Base-by-base conservation (phyloP, 2,113 vertebrate species). In the Xiphophorus couchianus region DNA sequence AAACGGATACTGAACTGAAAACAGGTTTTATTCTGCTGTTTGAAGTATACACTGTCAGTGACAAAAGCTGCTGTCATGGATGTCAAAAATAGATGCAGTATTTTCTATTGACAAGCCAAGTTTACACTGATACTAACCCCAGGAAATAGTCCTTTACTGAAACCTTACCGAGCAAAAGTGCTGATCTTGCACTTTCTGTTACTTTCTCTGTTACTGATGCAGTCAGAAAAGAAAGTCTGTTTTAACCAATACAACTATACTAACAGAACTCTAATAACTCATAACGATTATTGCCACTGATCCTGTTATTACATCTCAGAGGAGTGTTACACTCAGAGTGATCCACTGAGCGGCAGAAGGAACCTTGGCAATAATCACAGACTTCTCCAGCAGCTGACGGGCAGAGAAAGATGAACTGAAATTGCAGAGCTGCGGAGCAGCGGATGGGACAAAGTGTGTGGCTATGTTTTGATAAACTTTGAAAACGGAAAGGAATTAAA, bases 21-120 rank as follows among this genome's bases (percentile, higher is more conserved):
- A 58, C 30, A 31, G 54, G 69, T 3, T 64, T 69, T 71, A 3
- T 4, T 80, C 76, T 82, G 66, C 63, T 85, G 78, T 69, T 65
- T 35, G 1, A 22, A 27, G 33, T 60, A 70, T 17, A 51, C 35
- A 30, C 44, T 71, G 62, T 68, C 65, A 13, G 25, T 15, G 28
- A 66, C 54, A 62, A 67, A 7, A 33, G 22, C 30, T 51, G 5
- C 63, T 37, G 11, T 64, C 10, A 54, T 58, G 39, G n/a, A 39
- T 80, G 29, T 68, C 31, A 35, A 44, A 62, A 54, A 78, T 13
- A 25, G 15, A 60, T 65, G 3, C n/a, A 58, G 13, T 11, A 27
- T 54, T 29, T 25, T 37, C 42, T 25, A 15, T 31, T 12, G 76
- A 58, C 44, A 0, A 19, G 35, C 1, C 0, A 39, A 62, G 15